Percentiles rank a stretch among this genome's conserved stretches.
Evolutionary conservation across 2,113 vertebrate species (phyloP).

Genomic region (Mellivora capensis): DNA sequence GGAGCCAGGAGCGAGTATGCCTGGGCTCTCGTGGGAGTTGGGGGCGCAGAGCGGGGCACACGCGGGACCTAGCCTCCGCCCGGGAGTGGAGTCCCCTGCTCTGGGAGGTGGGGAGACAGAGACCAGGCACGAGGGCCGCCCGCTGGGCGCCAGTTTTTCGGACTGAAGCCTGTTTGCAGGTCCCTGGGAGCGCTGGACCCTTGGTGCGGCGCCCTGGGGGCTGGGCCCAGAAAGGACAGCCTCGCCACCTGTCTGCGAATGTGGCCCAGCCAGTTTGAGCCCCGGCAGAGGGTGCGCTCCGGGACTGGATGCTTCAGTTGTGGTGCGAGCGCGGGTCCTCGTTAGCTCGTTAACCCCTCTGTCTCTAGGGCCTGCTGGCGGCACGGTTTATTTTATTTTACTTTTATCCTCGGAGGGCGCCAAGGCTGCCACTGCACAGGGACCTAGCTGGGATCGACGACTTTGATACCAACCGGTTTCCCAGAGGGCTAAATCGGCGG

Average conservation of each 20-base stretch:
- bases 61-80: background rate
- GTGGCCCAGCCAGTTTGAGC: conserved; percentile 82
- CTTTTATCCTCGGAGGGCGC: background rate
- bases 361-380: conserved; percentile 61
- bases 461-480: conserved; percentile 18
- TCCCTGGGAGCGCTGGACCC: conserved; percentile 52
- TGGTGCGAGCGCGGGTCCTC: conserved; percentile 81
- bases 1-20: background rate
- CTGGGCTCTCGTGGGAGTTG: background rate
- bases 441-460: background rate
- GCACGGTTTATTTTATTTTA: conserved; percentile 35
- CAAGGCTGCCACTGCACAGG: background rate
- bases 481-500: background rate
- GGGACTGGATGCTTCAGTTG: conserved; percentile 80
- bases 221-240: conserved; percentile 32
- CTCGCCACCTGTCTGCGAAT: conserved; percentile 81
- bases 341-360: conserved; percentile 87
- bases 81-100: background rate
- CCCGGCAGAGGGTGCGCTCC: conserved; percentile 76
- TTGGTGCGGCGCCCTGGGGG: conserved; percentile 78
- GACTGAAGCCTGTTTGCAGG: conserved; percentile 64
- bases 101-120: background rate
- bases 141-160: conserved; percentile 60
- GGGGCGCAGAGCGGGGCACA: background rate
- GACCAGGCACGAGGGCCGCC: background rate